Conservation (phyloP, 2,797 vertebrate species). For the Helicolenus hilgendorfi region DNA sequence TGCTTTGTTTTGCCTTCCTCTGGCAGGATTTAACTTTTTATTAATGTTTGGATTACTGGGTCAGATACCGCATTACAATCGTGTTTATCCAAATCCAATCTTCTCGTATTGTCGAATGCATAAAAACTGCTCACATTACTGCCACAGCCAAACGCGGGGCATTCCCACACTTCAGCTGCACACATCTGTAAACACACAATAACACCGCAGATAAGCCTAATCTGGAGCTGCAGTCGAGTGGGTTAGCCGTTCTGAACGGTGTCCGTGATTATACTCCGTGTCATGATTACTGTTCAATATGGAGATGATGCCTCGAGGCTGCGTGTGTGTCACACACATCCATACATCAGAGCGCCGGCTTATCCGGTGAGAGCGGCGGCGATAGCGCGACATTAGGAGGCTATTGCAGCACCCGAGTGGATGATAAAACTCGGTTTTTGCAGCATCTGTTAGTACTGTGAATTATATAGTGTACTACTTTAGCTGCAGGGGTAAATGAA, state of each 20-base stretch:
- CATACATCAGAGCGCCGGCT: constrained; percentile 20
- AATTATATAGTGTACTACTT: constrained; percentile 53
- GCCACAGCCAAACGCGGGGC: not conserved
- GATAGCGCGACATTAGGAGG: constrained; percentile 20
- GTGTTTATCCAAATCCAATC: constrained; percentile 54
- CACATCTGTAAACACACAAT: constrained; percentile 38
- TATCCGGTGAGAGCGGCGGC: not conserved
- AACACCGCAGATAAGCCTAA: constrained; percentile 11
- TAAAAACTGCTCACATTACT: not conserved
- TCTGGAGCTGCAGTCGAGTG: not conserved
- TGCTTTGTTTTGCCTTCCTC: constrained; percentile 48
- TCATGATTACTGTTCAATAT: constrained; percentile 45
- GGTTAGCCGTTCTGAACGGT: not conserved
- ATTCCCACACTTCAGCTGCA: not conserved
- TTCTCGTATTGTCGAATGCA: constrained; percentile 10
- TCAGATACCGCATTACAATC: constrained; percentile 48
- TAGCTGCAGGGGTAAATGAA: constrained; percentile 69
- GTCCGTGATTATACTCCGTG: not conserved
- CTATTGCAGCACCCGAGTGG: constrained; percentile 26
- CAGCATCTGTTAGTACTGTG: constrained; percentile 53
- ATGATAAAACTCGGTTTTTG: constrained; percentile 34
- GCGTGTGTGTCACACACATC: constrained; percentile 5
- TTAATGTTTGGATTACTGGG: constrained; percentile 68
- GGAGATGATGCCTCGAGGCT: constrained; percentile 32
- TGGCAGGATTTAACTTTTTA: constrained; percentile 65